phyloP scores from a whole-genome alignment of 2,113 vertebrate species.

The Microcebus jonahi region DNA sequence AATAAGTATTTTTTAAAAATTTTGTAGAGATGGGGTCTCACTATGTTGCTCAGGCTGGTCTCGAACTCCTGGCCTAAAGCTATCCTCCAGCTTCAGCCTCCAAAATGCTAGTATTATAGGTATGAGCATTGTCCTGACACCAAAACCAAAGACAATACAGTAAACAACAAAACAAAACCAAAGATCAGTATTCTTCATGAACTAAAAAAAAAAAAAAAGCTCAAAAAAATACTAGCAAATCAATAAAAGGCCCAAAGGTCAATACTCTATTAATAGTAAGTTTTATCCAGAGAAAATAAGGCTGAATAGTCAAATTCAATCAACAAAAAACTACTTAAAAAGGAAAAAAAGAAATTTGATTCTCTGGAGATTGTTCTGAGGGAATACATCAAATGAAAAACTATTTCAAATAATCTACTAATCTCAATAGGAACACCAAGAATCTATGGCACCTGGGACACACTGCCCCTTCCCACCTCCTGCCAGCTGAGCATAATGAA shows the following conservation, averaged over 20 bases:
- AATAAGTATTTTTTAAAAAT: too few relatives aligned
- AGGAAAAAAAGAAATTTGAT: background rate
- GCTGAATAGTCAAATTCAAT: background rate
- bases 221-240: background rate
- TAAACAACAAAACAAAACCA: background rate
- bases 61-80: too few relatives aligned
- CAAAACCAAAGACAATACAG: conserved; percentile 1
- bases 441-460: background rate
- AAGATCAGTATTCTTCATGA: background rate
- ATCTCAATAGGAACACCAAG: background rate
- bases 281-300: background rate
- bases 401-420: background rate
- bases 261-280: background rate
- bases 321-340: background rate
- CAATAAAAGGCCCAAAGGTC: background rate
- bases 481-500: background rate
- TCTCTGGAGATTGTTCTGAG: background rate
- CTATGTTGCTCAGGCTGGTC: too few relatives aligned
- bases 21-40: too few relatives aligned
- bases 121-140: background rate
- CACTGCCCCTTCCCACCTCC: background rate
- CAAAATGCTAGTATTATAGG: too few relatives aligned
- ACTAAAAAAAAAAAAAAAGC: background rate
- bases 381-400: background rate
- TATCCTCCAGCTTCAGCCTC: too few relatives aligned